Base-by-base conservation (phyloP, 2,888 invertebrate genomes). In the Plebejus argus region DNA sequence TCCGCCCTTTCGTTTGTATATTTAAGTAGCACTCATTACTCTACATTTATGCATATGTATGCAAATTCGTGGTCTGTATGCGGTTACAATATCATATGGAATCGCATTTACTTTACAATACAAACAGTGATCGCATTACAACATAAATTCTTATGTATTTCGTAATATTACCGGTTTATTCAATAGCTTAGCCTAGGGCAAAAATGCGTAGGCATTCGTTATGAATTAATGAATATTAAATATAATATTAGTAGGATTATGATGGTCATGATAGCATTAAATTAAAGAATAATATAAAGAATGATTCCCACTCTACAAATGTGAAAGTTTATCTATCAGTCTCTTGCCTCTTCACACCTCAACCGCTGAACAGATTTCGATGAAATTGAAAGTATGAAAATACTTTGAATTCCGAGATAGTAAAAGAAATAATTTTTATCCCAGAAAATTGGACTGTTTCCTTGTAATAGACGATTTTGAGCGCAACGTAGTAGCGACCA, bases 31-130 rank as follows among this genome's bases (percentile, higher is more conserved):
- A 61, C 61, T 66, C 66, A 33, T 66, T 66, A 28, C 6, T 66
- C 45, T 3, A 53, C 28, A 74, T 74, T 74, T 53, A 74, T 53
- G 74, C 28, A 53, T 49, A 49, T 53, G 74, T 45, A 72, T 72
- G 45, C 53, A 74, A 23, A 66, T 49, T 72, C 53, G 74, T 53
- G 74, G 74, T 53, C 1, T 2, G 53, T 74, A 74, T 53, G 74
- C 74, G 49, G 74, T 74, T 33, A 49, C 49, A 18, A 45, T 45
- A 74, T 74, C 49, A 49, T 74, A 74, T 74, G 45, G 20, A 72
- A 23, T 74, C 28, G 18, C 53, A 74, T 53, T 74, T 53, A 72
- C 45, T 20, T 20, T 45, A 71, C n/a, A 71, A 20, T 15, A 45
- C 28, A 74, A 23, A 53, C 45, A 45, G n/a, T 5, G 28, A 74